phyloP scores from a whole-genome alignment of 2,113 vertebrate species.

The Oryzias woworae region DNA sequence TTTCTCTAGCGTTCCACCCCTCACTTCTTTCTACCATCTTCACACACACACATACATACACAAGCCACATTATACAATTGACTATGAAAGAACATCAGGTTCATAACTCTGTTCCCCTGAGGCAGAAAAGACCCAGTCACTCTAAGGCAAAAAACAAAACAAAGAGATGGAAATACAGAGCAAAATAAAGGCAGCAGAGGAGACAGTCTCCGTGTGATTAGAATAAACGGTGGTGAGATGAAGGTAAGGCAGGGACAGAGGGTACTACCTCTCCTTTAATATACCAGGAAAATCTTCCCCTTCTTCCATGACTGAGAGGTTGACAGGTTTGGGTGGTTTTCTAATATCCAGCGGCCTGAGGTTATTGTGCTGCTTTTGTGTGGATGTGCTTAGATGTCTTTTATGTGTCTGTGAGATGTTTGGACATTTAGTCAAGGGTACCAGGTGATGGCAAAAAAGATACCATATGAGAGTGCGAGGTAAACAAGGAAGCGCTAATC shows the following conservation, averaged over 20 bases:
- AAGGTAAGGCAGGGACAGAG: constrained; percentile 67
- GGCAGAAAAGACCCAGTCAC: constrained; percentile 73
- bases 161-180: constrained; percentile 76
- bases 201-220: constrained; percentile 75
- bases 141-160: constrained; percentile 77
- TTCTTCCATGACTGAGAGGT: constrained; percentile 65
- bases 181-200: constrained; percentile 72
- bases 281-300: constrained; percentile 65
- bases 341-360: constrained; percentile 83
- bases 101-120: constrained; percentile 77
- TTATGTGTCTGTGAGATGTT: constrained; percentile 50
- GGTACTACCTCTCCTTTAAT: constrained; percentile 77
- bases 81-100: constrained; percentile 75
- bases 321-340: constrained; percentile 82
- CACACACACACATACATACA: constrained; percentile 37
- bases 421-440: constrained; percentile 54
- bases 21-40: constrained; percentile 21
- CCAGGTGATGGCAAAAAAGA: constrained; percentile 44
- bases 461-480: constrained; percentile 34
- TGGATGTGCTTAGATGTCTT: constrained; percentile 50
- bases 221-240: constrained; percentile 77
- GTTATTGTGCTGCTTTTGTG: constrained; percentile 75
- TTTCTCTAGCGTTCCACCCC: constrained; percentile 27
- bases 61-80: constrained; percentile 72
- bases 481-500: constrained; percentile 11